A percentile compares a stretch with the other conserved stretches of the same genome.
Conservation (phyloP, 2,797 vertebrate genomes). For the Ceryle rudis region DNA sequence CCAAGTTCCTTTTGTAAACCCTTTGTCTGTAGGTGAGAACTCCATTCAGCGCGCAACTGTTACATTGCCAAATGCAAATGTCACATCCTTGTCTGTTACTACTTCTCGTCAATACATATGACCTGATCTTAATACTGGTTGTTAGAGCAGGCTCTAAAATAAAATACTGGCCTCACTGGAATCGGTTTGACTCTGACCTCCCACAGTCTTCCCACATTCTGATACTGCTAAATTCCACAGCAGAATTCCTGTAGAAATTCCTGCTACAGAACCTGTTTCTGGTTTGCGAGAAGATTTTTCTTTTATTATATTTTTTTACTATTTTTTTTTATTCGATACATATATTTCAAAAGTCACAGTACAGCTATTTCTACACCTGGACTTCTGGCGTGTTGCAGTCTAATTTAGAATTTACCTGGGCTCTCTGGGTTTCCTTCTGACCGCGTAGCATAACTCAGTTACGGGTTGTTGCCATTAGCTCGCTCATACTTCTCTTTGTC, state of each 20-base stretch:
- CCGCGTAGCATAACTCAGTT: background rate
- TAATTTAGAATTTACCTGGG: background rate
- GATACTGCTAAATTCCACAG: background rate
- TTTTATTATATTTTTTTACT: too few relatives aligned
- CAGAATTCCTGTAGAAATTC: background rate
- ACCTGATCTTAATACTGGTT: background rate
- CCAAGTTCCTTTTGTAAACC: background rate
- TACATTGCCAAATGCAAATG: background rate
- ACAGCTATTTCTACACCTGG: background rate
- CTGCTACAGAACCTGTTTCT: background rate
- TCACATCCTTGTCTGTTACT: background rate
- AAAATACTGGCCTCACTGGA: background rate
- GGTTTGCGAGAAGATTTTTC: background rate
- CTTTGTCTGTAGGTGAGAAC: background rate
- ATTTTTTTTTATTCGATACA: background rate
- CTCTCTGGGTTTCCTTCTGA: background rate
- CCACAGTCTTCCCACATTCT: background rate
- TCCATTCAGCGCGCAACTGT: background rate
- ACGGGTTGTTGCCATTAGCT: background rate
- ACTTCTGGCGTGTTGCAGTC: background rate
- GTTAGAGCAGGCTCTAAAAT: background rate
- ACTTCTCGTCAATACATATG: background rate
- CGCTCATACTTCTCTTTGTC: background rate
- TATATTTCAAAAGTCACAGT: background rate
- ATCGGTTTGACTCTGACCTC: background rate